phyloP scores from a whole-genome alignment of 1,140 invertebrate genomes.

The Micrasema longulum region DNA sequence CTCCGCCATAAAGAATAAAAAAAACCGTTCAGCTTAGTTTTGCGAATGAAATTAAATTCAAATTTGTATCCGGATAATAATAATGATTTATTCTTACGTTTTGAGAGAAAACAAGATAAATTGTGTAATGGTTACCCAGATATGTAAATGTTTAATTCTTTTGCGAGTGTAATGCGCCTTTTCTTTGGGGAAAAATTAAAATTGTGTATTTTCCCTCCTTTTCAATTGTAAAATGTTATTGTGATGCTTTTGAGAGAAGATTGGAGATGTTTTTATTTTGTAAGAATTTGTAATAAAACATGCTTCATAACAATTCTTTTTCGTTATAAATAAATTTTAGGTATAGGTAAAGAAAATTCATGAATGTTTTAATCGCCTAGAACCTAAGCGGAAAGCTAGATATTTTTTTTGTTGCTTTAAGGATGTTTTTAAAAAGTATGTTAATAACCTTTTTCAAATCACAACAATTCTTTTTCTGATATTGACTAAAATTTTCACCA shows the following conservation, averaged over 20 bases:
- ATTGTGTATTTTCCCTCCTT: constrained; percentile 38
- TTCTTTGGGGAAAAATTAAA: constrained; percentile 45
- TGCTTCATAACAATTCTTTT: constrained; percentile 11
- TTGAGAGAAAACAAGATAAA: constrained; percentile 41
- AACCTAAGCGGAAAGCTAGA: too few relatives aligned
- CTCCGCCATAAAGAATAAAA: background rate
- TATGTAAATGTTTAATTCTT: constrained; percentile 48
- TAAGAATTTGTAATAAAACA: too few relatives aligned
- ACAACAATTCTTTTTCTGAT: too few relatives aligned
- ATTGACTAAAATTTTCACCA: too few relatives aligned
- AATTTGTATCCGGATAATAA: constrained; percentile 41
- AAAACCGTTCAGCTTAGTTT: background rate
- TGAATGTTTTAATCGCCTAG: too few relatives aligned
- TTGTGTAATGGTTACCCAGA: constrained; percentile 38
- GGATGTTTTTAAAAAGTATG: too few relatives aligned
- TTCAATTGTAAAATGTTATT: constrained; percentile 35
- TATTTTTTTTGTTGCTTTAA: too few relatives aligned
- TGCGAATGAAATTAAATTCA: constrained; percentile 11
- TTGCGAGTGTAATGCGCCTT: constrained; percentile 38
- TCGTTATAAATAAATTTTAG: too few relatives aligned
- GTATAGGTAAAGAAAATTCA: too few relatives aligned
- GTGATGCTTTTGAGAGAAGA: background rate
- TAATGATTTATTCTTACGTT: constrained; percentile 45
- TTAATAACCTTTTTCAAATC: too few relatives aligned
- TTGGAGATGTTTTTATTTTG: background rate